Base-by-base conservation (phyloP, 2,113 vertebrate genomes). In the Engystomops pustulosus region DNA sequence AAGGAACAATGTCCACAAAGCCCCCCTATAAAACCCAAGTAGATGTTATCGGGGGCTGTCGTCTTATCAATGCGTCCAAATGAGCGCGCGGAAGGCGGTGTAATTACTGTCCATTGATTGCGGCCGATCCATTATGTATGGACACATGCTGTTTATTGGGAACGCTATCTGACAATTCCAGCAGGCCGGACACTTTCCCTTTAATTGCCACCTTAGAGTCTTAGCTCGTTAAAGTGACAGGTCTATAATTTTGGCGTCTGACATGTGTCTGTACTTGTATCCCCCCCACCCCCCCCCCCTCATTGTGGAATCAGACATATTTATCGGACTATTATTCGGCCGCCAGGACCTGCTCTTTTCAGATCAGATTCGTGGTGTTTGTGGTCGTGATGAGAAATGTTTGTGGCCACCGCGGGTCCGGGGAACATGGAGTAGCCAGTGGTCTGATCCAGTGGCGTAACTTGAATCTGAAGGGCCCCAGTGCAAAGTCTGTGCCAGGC, bases 21-120 rank as follows among this genome's bases (percentile, higher is more conserved):
- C 60, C 36, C 51, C n/a, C 51, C 58, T 49, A 41, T 83, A 62
- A 83, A 72, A 72, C 18, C 36, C 18, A 8, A 27, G 41, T 45
- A 49, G 72, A 84, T 69, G 60, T n/a, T 84, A 78, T 77, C 58
- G 8, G 47, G 41, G 12, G 10, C 9, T 7, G 81, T 36, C 32
- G 47, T n/a, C 82, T 84, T 84, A 84, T 84, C 82, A 78, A 32
- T 67, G 60, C n/a, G 44, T 47, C 41, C 58, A n/a, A 83, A 60
- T 72, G 62, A 68, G 74, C 74, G 38, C 74, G 58, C 11, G 47
- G 32, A 69, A 78, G 72, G 18, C 20, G 23, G 34, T 69, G 82
- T 69, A 84, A 84, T 84, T 78, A 84, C 60, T 55, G 72, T 47
- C 11, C 82, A 84, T 84, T 78, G 82, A 84, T 84, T 84, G 72